Conservation (phyloP, 2,888 invertebrate genomes). For the Limnephilus rhombicus region DNA sequence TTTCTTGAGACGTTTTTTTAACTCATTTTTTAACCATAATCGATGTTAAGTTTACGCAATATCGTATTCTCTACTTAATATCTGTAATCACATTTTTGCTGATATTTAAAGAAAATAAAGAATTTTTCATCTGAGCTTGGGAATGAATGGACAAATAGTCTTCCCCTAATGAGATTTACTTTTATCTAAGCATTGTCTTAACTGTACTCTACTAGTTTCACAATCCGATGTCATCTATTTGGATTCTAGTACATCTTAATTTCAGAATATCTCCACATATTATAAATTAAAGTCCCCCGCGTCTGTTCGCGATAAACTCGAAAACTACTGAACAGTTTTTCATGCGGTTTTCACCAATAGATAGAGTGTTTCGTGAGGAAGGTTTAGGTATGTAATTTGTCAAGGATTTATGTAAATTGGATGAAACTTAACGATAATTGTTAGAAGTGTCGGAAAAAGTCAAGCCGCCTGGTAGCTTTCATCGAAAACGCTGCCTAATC, state of each 20-base stretch:
- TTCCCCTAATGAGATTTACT: background rate
- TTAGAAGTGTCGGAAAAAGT: too few species aligned
- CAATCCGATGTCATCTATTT: background rate
- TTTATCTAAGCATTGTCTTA: background rate
- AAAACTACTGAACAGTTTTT: too few species aligned
- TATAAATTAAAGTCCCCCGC: too few species aligned
- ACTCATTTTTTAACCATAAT: background rate
- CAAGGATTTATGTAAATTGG: too few species aligned
- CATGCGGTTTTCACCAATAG: too few species aligned
- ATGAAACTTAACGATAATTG: too few species aligned
- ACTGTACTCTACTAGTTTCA: background rate
- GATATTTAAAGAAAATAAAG: background rate
- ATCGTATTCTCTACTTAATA: background rate
- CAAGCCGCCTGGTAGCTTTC: too few species aligned
- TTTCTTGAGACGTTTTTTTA: background rate
- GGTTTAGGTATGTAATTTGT: too few species aligned
- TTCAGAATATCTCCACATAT: too few species aligned
- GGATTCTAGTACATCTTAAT: background rate
- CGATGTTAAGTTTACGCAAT: background rate
- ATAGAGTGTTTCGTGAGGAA: too few species aligned
- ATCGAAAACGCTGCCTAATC: too few species aligned
- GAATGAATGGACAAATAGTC: background rate
- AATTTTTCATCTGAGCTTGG: background rate
- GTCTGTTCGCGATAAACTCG: too few species aligned
- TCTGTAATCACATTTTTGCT: background rate